Conservation (phyloP, 2,888 invertebrate genomes). For the Limnephilus lunatus region DNA sequence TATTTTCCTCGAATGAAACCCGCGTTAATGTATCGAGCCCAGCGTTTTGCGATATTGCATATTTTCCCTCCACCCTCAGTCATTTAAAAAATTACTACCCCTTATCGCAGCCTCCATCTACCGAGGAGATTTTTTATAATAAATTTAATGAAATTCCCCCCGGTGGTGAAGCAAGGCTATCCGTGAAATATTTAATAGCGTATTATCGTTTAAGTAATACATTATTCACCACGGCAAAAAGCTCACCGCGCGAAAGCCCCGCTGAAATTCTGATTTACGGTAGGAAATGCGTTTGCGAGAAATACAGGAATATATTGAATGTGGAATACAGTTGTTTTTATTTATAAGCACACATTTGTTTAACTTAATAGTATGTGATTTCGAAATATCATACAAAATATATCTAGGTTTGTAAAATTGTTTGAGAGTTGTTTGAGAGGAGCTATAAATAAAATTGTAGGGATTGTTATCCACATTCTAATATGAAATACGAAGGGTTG, state of each 20-base stretch:
- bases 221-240: neutral
- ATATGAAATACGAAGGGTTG: too few species aligned
- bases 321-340: neutral
- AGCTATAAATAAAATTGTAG: too few species aligned
- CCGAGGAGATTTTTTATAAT: conserved; percentile 4
- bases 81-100: neutral
- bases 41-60: conserved; percentile 20
- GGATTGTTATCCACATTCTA: too few species aligned
- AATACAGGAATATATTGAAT: neutral
- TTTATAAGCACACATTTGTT: neutral
- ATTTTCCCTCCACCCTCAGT: conserved; percentile 27
- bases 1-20: neutral
- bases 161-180: neutral
- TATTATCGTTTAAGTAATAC: neutral
- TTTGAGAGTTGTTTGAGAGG: too few species aligned
- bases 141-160: conserved; percentile 44
- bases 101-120: conserved; percentile 10
- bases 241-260: neutral
- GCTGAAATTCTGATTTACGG: neutral
- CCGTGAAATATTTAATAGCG: neutral
- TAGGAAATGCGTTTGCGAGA: neutral
- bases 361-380: neutral
- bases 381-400: neutral
- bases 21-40: neutral
- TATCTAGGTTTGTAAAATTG: too few species aligned